Evolutionary conservation across 2,888 invertebrate genomes (phyloP).

Genomic region (Notodromas monacha): DNA sequence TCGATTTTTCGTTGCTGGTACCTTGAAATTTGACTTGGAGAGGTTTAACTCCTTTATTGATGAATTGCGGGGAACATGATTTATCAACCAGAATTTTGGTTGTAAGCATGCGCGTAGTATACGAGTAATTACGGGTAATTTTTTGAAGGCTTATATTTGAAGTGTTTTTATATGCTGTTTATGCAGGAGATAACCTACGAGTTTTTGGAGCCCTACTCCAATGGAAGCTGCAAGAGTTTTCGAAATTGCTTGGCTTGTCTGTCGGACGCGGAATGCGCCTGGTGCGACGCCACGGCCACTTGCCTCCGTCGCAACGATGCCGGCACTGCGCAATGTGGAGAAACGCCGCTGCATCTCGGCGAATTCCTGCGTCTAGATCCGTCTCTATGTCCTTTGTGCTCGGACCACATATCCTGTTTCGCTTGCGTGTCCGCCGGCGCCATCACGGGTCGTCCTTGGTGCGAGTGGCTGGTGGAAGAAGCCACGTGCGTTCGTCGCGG

Average conservation of each 20-base stretch:
- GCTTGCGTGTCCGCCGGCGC: conserved; percentile 38
- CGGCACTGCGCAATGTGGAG: conserved; percentile 19
- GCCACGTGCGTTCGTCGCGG: conserved; percentile 46
- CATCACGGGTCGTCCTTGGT: too few relatives aligned
- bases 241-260: conserved; percentile 56
- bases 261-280: conserved; percentile 58
- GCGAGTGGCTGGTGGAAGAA: conserved; percentile 76
- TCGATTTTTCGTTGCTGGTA: too few relatives aligned
- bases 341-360: too few relatives aligned
- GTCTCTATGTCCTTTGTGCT: conserved; percentile 51
- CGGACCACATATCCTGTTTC: conserved; percentile 57
- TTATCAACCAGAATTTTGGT: too few relatives aligned
- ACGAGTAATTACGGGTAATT: too few relatives aligned
- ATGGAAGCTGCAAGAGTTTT: conserved; percentile 38
- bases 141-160: conserved; percentile 1
- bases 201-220: conserved; percentile 54
- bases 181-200: conserved; percentile 42
- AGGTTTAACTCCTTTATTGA: too few relatives aligned
- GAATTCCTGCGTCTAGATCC: conserved; percentile 47
- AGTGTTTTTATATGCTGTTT: too few relatives aligned
- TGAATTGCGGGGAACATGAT: too few relatives aligned
- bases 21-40: too few relatives aligned
- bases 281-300: conserved; percentile 44
- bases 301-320: conserved; percentile 33
- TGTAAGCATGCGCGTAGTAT: too few relatives aligned